Conservation (phyloP, 2,888 invertebrate genomes). For the Limnephilus lunatus region DNA sequence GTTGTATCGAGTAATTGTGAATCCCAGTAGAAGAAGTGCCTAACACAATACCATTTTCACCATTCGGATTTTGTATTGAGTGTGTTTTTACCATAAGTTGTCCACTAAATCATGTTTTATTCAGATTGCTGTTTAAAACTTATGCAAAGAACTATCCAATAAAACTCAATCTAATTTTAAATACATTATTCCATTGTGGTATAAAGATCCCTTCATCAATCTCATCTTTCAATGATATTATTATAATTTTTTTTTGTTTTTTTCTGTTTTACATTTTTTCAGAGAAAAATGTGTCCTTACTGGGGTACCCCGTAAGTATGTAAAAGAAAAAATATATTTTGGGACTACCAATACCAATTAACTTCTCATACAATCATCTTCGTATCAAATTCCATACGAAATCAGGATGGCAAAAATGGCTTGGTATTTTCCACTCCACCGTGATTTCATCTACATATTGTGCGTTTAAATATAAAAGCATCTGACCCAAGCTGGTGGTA, state of each 20-base stretch:
- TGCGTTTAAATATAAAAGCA: not conserved
- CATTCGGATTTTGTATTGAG: not conserved
- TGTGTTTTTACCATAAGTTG: not conserved
- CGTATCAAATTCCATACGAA: no score
- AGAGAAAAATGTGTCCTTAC: no score
- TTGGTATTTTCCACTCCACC: not conserved
- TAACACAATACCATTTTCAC: not conserved
- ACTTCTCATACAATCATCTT: no score
- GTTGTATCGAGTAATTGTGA: no score
- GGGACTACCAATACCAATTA: no score
- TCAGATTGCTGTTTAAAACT: not conserved
- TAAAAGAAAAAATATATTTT: not conserved
- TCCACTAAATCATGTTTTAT: not conserved
- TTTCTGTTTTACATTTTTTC: no score
- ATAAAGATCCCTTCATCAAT: not conserved
- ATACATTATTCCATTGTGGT: not conserved
- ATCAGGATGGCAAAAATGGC: not conserved
- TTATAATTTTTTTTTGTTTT: no score
- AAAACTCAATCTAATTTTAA: not conserved
- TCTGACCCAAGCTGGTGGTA: not conserved
- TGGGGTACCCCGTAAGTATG: no score
- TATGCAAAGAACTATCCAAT: not conserved
- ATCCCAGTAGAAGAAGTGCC: no score
- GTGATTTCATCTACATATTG: not conserved
- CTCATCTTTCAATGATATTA: not conserved